phyloP scores from a whole-genome alignment of 2,113 vertebrate genomes.

The Chunga burmeisteri region DNA sequence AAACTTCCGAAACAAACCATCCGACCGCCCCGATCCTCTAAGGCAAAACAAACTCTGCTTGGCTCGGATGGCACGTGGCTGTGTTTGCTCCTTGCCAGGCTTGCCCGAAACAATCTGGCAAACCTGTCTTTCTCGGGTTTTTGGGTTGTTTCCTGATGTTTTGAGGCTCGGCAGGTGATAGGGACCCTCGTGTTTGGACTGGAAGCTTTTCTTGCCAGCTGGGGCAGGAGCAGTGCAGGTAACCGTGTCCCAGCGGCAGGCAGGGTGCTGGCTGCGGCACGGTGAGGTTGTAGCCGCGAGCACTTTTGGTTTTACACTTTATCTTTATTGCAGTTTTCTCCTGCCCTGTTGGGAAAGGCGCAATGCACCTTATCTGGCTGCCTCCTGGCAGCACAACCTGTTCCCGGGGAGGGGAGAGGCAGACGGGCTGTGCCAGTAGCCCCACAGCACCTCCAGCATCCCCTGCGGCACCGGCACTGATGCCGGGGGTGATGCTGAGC shows the following conservation, averaged over 20 bases:
- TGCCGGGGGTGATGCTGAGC: neutral
- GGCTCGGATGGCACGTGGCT: neutral
- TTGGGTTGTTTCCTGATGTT: neutral
- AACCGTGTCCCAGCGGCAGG: rapidly evolving
- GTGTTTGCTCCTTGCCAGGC: neutral
- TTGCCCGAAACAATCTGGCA: neutral
- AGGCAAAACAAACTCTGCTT: slow-evolving; percentile 11
- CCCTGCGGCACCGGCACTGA: rapidly evolving
- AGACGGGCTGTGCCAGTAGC: rapidly evolving
- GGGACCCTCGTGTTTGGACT: neutral
- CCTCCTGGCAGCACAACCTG: neutral
- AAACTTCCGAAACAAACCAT: slow-evolving; percentile 49
- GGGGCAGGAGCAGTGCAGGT: neutral
- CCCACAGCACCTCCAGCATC: neutral
- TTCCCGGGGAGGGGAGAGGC: neutral
- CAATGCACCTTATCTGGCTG: neutral
- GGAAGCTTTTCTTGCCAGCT: neutral
- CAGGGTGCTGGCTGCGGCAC: neutral
- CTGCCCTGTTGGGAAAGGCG: neutral
- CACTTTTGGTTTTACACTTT: slow-evolving; percentile 35
- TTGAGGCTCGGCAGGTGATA: neutral
- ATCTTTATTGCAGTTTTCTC: slow-evolving; percentile 65
- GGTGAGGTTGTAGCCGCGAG: neutral
- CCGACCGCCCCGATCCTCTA: neutral
- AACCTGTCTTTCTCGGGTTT: neutral